Percentiles rank a stretch among this genome's conserved stretches.
These are phyloP conservation scores for Drosophila takahashii DNA, from an alignment of 1,140 invertebrate species.

Conservation along the genomic window DNA sequence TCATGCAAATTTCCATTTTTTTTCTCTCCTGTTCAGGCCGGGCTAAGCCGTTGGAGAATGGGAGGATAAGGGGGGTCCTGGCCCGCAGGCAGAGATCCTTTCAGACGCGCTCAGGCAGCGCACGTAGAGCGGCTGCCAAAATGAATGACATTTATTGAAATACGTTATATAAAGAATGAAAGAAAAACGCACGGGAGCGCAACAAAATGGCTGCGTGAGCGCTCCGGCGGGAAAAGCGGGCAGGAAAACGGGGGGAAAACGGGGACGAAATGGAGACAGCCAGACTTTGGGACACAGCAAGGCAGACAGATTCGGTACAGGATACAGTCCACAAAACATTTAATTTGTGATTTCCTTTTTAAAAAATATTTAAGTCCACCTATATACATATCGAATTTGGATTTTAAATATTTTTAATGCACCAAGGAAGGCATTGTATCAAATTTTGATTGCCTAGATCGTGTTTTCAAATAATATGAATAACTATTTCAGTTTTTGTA, in stretches of 20 bases:
- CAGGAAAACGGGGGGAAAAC: conserved; percentile 9
- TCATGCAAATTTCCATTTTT: conserved; percentile 63
- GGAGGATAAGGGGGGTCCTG: neutral
- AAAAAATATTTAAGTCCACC: no score
- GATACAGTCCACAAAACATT: neutral
- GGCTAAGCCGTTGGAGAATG: conserved; percentile 27
- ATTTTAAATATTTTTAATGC: neutral
- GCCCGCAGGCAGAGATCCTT: conserved; percentile 46
- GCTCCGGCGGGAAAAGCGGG: conserved; percentile 9
- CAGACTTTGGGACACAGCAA: conserved; percentile 28
- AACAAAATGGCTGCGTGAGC: conserved; percentile 61
- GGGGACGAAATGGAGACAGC: neutral
- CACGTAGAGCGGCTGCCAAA: conserved; percentile 76
- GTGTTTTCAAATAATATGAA: no score
- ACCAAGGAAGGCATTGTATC: no score
- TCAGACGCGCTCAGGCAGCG: conserved; percentile 71
- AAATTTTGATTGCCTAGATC: no score
- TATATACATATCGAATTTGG: neutral
- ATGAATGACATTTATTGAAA: conserved; percentile 82
- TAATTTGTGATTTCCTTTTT: neutral
- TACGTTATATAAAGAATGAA: conserved; percentile 66
- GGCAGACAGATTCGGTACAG: conserved; percentile 24
- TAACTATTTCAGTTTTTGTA: no score
- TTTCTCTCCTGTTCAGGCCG: conserved; percentile 11
- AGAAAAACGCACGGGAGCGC: conserved; percentile 55